These are phyloP conservation scores for Malurus leucopterus DNA, from an alignment of 2,797 vertebrate species.

Conservation along the genomic window DNA sequence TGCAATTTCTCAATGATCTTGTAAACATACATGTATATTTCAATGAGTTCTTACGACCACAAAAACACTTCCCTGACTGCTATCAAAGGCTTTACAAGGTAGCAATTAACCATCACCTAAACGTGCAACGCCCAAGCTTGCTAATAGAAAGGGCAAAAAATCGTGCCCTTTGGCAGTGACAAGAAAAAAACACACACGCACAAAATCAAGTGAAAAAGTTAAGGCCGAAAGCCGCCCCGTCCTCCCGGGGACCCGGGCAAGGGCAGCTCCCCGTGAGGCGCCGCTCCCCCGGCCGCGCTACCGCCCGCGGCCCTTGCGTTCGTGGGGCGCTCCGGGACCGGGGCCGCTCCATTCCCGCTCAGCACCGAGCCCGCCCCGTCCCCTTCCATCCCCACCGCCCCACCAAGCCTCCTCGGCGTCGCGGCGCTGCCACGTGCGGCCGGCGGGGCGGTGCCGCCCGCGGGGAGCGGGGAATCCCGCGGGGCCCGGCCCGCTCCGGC, in stretches of 20 bases:
- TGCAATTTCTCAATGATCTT: not conserved
- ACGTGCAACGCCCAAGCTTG: rapidly evolving
- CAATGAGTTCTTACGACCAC: not conserved
- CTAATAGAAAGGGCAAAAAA: not conserved
- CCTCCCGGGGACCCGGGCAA: rapidly evolving
- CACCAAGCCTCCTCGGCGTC: too few relatives aligned
- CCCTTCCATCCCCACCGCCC: too few relatives aligned
- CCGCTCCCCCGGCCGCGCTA: too few relatives aligned
- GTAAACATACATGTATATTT: rapidly evolving
- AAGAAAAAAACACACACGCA: too few relatives aligned
- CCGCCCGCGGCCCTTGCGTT: not conserved
- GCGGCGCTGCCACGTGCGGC: not conserved
- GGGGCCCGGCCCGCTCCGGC: too few relatives aligned
- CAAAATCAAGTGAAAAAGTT: rapidly evolving
- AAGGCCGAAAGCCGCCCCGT: not conserved
- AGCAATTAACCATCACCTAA: not conserved
- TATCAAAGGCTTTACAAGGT: not conserved
- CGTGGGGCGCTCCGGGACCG: not conserved
- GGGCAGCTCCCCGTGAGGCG: rapidly evolving
- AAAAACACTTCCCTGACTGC: not conserved
- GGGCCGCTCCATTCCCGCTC: too few relatives aligned
- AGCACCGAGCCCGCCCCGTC: too few relatives aligned
- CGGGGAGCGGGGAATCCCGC: too few relatives aligned
- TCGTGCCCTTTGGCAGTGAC: rapidly evolving
- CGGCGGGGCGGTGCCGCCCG: not conserved